Conservation (phyloP, 2,113 vertebrate genomes). For the Ammospiza nelsoni region DNA sequence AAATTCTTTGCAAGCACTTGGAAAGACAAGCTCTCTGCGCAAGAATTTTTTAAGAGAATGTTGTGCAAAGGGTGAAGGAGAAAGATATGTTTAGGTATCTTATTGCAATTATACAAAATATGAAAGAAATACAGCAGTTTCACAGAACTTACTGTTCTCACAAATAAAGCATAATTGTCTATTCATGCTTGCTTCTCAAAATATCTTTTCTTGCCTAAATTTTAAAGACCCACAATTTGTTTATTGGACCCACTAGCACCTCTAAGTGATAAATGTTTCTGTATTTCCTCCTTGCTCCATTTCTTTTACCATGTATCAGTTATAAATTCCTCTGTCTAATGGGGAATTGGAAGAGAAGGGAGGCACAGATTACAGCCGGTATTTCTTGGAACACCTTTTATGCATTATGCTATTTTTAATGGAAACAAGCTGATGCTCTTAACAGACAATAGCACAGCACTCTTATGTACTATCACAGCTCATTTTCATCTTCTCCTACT, state of each 20-base stretch:
- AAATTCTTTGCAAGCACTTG: background rate
- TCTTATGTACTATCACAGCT: background rate
- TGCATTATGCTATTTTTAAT: background rate
- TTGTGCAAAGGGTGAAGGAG: background rate
- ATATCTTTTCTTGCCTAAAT: background rate
- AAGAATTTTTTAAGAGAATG: background rate
- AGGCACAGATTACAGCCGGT: background rate
- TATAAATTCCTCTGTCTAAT: background rate
- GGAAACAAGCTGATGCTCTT: background rate
- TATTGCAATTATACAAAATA: background rate
- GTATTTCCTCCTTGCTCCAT: background rate
- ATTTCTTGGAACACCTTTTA: background rate
- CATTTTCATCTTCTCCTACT: background rate
- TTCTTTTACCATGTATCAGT: background rate
- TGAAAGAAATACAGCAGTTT: background rate
- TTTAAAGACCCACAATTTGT: background rate
- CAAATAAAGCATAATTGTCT: background rate
- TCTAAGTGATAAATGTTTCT: background rate
- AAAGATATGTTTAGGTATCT: background rate
- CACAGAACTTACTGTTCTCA: background rate
- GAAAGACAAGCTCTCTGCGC: background rate
- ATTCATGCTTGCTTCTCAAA: background rate
- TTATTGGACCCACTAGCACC: background rate
- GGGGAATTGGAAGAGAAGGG: background rate
- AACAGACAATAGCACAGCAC: background rate